phyloP scores from a whole-genome alignment of 2,888 invertebrate genomes.

The Podotricha telesiphe region DNA sequence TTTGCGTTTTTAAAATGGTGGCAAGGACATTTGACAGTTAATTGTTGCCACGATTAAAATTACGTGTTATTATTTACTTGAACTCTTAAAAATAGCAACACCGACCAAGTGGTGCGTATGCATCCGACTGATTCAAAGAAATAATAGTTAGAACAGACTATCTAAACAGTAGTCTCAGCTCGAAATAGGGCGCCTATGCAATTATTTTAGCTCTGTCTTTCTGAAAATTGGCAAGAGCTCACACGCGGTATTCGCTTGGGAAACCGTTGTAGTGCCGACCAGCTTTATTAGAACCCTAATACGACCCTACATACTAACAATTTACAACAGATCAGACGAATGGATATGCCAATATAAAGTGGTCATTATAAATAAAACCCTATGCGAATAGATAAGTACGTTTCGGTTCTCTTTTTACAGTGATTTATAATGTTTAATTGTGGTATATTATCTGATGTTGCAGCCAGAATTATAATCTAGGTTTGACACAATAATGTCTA shows the following conservation, averaged over 20 bases:
- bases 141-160: constrained; percentile 78
- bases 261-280: constrained; percentile 75
- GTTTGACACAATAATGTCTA: constrained; percentile 38
- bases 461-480: constrained; percentile 44
- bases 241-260: constrained; percentile 81
- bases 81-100: constrained; percentile 6
- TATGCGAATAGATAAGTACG: constrained; percentile 62
- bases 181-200: constrained; percentile 82
- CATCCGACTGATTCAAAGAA: constrained; percentile 57
- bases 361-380: constrained; percentile 76
- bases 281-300: constrained; percentile 58
- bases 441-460: constrained; percentile 33
- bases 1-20: constrained; percentile 1
- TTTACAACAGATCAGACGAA: constrained; percentile 50
- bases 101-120: constrained; percentile 42
- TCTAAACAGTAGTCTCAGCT: constrained; percentile 72
- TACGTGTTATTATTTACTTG: not conserved
- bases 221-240: constrained; percentile 83
- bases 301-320: constrained; percentile 51
- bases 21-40: constrained; percentile 20
- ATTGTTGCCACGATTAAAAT: constrained; percentile 3
- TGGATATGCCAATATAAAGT: constrained; percentile 64
- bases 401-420: constrained; percentile 38
- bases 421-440: constrained; percentile 39
- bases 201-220: constrained; percentile 84